Percentiles rank a stretch among this genome's conserved stretches.
Conservation (phyloP, 2,113 vertebrate genomes). For the Jacana jacana region DNA sequence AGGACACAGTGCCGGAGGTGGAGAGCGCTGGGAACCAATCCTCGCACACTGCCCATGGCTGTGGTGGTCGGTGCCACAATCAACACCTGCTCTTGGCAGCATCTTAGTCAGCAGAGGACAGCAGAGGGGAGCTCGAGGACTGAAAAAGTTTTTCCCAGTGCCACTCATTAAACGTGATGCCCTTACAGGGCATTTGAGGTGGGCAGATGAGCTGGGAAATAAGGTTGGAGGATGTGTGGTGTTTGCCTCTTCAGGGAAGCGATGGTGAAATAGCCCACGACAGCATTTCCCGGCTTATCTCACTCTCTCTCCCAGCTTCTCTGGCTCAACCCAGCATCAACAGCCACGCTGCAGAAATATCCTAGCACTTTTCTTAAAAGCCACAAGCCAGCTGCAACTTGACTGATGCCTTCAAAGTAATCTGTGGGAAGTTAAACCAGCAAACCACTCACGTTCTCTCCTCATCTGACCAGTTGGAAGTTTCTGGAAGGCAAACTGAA, state of each 20-base stretch:
- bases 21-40: fast-evolving
- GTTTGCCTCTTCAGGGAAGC: not conserved
- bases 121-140: not conserved
- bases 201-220: not conserved
- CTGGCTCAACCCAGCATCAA: not conserved
- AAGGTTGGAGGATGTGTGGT: not conserved
- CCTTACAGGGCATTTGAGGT: not conserved
- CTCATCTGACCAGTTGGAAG: fast-evolving
- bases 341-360: not conserved
- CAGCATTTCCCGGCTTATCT: not conserved
- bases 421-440: not conserved
- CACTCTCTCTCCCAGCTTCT: not conserved
- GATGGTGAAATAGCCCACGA: fast-evolving
- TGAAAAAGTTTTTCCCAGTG: not conserved
- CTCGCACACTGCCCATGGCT: not conserved
- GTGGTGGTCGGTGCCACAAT: not conserved
- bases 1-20: fast-evolving
- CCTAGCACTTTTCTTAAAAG: not conserved
- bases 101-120: not conserved
- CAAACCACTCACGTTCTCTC: not conserved
- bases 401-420: not conserved
- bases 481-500: not conserved
- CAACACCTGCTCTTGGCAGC: not conserved
- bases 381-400: not conserved
- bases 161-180: not conserved